Evolutionary conservation across 2,888 invertebrate genomes (phyloP), one percentile per base, ranked within the genome.

Genomic region (Euzetes globulus): DNA sequence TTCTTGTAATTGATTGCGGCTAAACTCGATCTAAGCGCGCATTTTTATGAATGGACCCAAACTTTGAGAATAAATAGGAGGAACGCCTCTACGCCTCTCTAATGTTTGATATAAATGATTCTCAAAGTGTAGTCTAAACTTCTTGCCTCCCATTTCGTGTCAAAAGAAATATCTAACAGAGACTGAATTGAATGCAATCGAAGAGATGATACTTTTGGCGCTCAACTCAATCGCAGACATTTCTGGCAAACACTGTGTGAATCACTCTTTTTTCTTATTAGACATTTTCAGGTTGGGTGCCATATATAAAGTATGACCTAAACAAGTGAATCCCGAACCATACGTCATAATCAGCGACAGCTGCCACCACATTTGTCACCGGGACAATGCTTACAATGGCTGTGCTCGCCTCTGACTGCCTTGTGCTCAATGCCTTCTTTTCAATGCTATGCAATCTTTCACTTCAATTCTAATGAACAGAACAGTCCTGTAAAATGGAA

Each of bases 131-230:
- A 63, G 63, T 63, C 63, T 63, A 63, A 63, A 63, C 63, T 63
- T 63, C 19, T 63, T 63, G 63, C 63, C 63, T 63, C 63, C 63
- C 63, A 63, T 63, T 63, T 63, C 63, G 63, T 63, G 63, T 63
- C 27, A 29, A 33, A 63, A 63, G 63, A 63, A 63, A 63, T 63
- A 29, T 63, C 63, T n/a, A 33, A 63, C 63, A 17, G 45, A 71
- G 71, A 71, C 25, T 27, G n/a, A 71, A 71, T 50, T 47, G 45
- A 71, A 71, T 13, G 25, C 37, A 68, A 27, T 22, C 25, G 15
- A 33, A 45, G 50, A 50, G 71, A 63, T 63, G 63, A 63, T 63
- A 63, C 63, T 63, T 63, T 63, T 29, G 63, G 33, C 41, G 41
- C 63, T 58, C 33, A 60, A 60, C 29, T 60, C 27, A 63, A 63